These are phyloP conservation scores for Cydia amplana DNA, from an alignment of 1,140 invertebrate species.

Conservation along the genomic window DNA sequence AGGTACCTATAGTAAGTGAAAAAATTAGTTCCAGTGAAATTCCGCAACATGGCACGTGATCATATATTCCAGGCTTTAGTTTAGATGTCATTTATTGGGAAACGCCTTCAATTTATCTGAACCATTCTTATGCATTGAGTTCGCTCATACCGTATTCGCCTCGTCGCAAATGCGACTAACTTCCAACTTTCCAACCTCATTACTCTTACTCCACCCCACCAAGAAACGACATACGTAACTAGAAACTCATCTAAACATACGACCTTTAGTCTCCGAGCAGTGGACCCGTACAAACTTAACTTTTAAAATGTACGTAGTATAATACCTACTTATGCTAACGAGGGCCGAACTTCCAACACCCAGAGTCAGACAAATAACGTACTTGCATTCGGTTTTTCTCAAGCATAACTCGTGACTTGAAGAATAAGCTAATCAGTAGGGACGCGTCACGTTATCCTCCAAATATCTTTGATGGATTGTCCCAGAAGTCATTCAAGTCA, in stretches of 20 bases:
- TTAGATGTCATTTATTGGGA: background rate
- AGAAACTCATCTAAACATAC: background rate
- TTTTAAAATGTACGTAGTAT: slow-evolving; percentile 21
- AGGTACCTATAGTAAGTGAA: too few species aligned
- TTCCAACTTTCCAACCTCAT: slow-evolving; percentile 24
- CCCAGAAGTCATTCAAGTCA: too few species aligned
- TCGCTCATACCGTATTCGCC: background rate
- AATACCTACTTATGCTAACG: slow-evolving; percentile 28
- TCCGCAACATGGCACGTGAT: too few species aligned
- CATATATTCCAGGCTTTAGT: too few species aligned
- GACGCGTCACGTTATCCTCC: too few species aligned
- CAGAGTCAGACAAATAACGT: slow-evolving; percentile 23
- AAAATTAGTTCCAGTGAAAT: too few species aligned
- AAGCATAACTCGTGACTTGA: slow-evolving; percentile 12
- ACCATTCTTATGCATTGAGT: background rate
- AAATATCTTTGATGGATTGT: too few species aligned
- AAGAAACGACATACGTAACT: background rate
- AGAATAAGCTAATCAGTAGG: background rate
- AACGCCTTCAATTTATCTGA: background rate
- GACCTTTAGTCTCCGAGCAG: background rate
- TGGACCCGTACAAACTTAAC: slow-evolving; percentile 18
- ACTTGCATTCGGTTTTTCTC: slow-evolving; percentile 24
- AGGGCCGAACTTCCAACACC: slow-evolving; percentile 10
- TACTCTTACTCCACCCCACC: background rate
- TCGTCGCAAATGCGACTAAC: slow-evolving; percentile 22